A percentile compares a stretch with the other conserved stretches of the same genome.
Evolutionary conservation across 2,888 invertebrate genomes (phyloP).

Genomic region (Chorisops tibialis): DNA sequence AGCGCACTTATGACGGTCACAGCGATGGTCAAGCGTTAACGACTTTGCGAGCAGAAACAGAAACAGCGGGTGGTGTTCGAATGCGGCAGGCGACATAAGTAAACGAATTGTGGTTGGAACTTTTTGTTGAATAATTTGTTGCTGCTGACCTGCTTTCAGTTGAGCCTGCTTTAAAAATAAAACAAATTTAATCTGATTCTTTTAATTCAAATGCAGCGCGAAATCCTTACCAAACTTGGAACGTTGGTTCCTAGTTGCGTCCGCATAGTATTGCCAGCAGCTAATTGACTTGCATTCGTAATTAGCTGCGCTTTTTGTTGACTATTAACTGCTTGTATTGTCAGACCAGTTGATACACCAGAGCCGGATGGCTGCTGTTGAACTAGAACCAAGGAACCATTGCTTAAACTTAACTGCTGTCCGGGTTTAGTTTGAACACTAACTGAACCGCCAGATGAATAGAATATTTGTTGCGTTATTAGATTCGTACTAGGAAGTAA

Average conservation of each 20-base stretch:
- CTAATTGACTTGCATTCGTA: constrained; percentile 40
- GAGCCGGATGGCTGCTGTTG: constrained; percentile 44
- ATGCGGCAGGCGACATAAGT: too few species aligned
- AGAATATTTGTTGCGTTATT: constrained; percentile 42
- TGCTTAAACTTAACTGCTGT: constrained; percentile 49
- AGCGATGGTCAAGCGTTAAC: too few species aligned
- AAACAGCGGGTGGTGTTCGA: too few species aligned
- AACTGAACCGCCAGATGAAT: constrained; percentile 41
- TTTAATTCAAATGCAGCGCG: too few species aligned
- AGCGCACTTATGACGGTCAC: too few species aligned
- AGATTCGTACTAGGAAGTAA: too few species aligned
- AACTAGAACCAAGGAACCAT: constrained; percentile 48
- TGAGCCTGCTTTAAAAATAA: too few species aligned
- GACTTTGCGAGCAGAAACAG: too few species aligned
- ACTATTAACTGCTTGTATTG: constrained; percentile 47
- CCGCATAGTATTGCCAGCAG: constrained; percentile 39
- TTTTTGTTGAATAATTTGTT: too few species aligned
- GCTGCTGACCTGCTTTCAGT: too few species aligned
- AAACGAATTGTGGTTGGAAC: constrained; percentile 58
- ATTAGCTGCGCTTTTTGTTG: constrained; percentile 44
- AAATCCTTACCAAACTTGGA: constrained; percentile 67
- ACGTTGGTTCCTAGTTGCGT: constrained; percentile 53
- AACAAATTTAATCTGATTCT: too few species aligned
- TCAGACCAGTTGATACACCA: constrained; percentile 43
- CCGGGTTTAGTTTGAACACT: constrained; percentile 40